These are phyloP conservation scores for Baccha elongata DNA, from an alignment of 2,888 invertebrate species.

Conservation along the genomic window DNA sequence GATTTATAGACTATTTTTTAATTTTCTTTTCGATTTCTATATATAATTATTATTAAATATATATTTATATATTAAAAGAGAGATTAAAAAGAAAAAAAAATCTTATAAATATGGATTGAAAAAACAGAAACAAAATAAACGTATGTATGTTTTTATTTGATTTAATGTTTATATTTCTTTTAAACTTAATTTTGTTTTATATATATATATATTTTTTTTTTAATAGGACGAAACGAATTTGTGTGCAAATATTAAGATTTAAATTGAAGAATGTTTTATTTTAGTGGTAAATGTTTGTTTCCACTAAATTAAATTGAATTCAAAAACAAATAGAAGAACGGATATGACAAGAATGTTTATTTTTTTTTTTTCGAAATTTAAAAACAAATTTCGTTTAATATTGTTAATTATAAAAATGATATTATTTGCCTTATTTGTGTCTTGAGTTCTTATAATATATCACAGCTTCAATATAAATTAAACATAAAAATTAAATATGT, in stretches of 20 bases:
- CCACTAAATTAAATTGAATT: constrained; percentile 18
- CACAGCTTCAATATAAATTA: constrained; percentile 45
- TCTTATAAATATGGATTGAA: constrained; percentile 13
- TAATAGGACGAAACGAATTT: constrained; percentile 69
- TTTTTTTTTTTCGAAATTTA: constrained; percentile 33
- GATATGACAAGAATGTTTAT: constrained; percentile 30
- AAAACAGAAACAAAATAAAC: constrained; percentile 13
- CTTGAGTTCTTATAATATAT: constrained; percentile 46
- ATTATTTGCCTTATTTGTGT: constrained; percentile 54
- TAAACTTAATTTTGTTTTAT: constrained; percentile 11
- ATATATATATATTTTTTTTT: constrained; percentile 27
- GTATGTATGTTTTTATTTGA: constrained; percentile 21
- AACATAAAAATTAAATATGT: constrained; percentile 67
- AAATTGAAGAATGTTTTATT: constrained; percentile 44
- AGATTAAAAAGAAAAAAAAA: constrained; percentile 50
- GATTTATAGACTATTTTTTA: constrained; percentile 69
- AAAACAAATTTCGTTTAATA: constrained; percentile 37
- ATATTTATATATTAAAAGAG: constrained; percentile 66
- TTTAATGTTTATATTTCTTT: constrained; percentile 29
- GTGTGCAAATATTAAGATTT: constrained; percentile 72
- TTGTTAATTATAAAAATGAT: constrained; percentile 23
- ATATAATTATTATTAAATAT: constrained; percentile 71
- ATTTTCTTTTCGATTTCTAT: constrained; percentile 55
- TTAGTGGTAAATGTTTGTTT: constrained; percentile 26
- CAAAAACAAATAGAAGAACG: constrained; percentile 6